Evolutionary conservation across 2,113 vertebrate species (phyloP).

Genomic region (Cryptomyrus ogoouensis): DNA sequence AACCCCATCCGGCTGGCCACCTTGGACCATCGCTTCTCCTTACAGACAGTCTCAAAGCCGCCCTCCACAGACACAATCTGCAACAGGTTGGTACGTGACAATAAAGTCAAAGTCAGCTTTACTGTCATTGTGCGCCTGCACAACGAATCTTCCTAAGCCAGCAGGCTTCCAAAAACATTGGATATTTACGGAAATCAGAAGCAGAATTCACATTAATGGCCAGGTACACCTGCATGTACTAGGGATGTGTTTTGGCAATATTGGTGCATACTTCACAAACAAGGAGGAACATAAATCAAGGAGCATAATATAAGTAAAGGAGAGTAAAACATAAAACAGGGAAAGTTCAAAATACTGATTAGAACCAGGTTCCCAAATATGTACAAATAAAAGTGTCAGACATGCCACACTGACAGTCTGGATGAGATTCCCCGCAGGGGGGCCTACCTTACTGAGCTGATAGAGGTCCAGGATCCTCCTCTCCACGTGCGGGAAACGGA

Average conservation of each 20-base stretch:
- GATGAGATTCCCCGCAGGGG: no score
- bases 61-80: conserved; percentile 90
- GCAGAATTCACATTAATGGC: not conserved
- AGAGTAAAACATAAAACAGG: not conserved
- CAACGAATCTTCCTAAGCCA: not conserved
- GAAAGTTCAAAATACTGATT: not conserved
- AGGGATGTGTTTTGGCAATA: not conserved
- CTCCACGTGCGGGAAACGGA: conserved; percentile 92
- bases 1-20: conserved; percentile 85
- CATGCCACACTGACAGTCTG: not conserved
- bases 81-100: conserved; percentile 26
- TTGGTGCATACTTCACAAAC: not conserved
- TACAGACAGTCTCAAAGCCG: conserved; percentile 86
- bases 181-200: not conserved
- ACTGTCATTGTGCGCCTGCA: not conserved
- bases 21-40: conserved; percentile 94
- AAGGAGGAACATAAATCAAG: not conserved
- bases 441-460: conserved; percentile 83
- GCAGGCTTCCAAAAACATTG: not conserved
- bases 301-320: not conserved
- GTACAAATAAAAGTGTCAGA: not conserved
- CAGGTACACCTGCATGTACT: not conserved
- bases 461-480: conserved; percentile 90
- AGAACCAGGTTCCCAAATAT: not conserved
- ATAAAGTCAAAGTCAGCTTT: not conserved